Percentiles rank a stretch among this genome's conserved stretches.
phyloP scores from a whole-genome alignment of 2,888 invertebrate genomes.

The Gastrophysa polygoni region DNA sequence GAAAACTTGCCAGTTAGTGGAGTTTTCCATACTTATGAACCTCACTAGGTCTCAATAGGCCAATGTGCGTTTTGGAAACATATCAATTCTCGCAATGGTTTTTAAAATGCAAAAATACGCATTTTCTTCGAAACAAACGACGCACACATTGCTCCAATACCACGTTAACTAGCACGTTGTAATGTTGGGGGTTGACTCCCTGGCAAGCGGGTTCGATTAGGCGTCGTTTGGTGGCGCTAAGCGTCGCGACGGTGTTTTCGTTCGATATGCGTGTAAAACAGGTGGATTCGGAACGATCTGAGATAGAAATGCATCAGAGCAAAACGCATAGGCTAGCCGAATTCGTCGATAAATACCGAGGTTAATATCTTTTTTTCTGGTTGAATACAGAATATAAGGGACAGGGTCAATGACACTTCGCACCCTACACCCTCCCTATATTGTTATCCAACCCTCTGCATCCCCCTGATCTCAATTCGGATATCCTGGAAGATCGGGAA shows the following conservation, averaged over 20 bases:
- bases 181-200: conserved; percentile 58
- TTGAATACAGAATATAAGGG: background rate
- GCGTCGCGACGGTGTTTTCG: conserved; percentile 43
- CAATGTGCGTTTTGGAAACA: background rate
- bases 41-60: background rate
- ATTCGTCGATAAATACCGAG: conserved; percentile 6
- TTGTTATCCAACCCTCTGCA: conserved; percentile 21
- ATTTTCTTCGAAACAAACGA: background rate
- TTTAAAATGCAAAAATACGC: conserved; percentile 7
- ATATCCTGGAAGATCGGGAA: background rate
- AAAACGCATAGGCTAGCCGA: conserved; percentile 6
- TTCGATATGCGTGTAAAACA: conserved; percentile 49
- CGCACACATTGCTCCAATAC: conserved; percentile 43
- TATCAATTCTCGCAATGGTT: conserved; percentile 7
- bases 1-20: conserved; percentile 17
- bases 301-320: background rate
- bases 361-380: conserved; percentile 2
- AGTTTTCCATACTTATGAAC: conserved; percentile 3
- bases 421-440: conserved; percentile 11
- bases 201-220: conserved; percentile 46
- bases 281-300: conserved; percentile 2
- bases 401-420: conserved; percentile 17
- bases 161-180: conserved; percentile 54
- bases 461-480: conserved; percentile 7
- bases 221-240: conserved; percentile 55